Percentiles rank a stretch among this genome's conserved stretches.
Conservation (phyloP, 2,888 invertebrate species). For the Pantelozetes paolii region DNA sequence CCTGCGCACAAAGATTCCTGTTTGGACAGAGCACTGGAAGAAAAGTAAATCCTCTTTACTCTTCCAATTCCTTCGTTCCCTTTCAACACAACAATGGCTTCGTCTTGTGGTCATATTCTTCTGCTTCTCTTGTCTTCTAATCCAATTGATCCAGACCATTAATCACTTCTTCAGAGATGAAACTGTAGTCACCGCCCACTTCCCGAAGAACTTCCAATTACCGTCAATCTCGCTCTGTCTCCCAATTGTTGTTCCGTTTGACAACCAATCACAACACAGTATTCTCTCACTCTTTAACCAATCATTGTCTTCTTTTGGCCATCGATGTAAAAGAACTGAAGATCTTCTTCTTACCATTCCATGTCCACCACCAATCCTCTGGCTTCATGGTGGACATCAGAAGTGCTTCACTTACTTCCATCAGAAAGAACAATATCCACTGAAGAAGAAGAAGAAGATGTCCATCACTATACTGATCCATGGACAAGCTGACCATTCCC, state of each 20-base stretch:
- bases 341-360: background rate
- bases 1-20: background rate
- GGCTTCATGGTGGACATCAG: too few species aligned
- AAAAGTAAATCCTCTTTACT: background rate
- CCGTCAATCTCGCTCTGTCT: background rate
- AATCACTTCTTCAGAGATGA: background rate
- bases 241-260: background rate
- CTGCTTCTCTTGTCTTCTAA: background rate
- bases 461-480: too few species aligned
- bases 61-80: background rate
- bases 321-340: background rate
- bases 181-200: background rate
- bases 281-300: too few species aligned
- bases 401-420: too few species aligned
- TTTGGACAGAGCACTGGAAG: constrained; percentile 21
- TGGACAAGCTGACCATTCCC: too few species aligned
- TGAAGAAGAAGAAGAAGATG: too few species aligned
- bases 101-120: background rate
- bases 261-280: too few species aligned
- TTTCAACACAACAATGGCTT: background rate
- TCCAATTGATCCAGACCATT: background rate
- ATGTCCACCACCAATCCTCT: background rate
- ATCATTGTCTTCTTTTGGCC: constrained; percentile 1
- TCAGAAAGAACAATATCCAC: too few species aligned
- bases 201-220: background rate